A percentile compares a stretch with the other conserved stretches of the same genome.
Evolutionary conservation across 2,888 invertebrate genomes (phyloP).

Genomic region (Clistopyga incitator): DNA sequence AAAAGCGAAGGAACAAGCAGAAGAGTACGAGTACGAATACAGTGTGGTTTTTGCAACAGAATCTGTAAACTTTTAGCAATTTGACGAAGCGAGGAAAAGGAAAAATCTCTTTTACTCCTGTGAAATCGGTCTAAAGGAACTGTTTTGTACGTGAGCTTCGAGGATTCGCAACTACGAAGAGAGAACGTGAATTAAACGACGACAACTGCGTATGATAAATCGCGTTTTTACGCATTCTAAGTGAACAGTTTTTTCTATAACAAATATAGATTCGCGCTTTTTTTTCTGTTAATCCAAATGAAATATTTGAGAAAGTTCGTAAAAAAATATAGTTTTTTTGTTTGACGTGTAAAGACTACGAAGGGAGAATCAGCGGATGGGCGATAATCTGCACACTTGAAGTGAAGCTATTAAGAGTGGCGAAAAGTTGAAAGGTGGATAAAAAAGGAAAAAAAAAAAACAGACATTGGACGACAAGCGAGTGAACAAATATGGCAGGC

Average conservation of each 20-base stretch:
- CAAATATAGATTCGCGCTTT: constrained; percentile 14
- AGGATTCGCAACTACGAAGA: constrained; percentile 26
- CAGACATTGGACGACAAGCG: not conserved
- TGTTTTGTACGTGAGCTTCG: constrained; percentile 64
- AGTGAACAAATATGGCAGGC: not conserved
- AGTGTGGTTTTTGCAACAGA: constrained; percentile 67
- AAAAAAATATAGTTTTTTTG: not conserved
- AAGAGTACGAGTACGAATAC: constrained; percentile 49
- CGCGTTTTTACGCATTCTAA: not conserved
- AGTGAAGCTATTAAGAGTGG: not conserved
- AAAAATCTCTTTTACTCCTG: constrained; percentile 52
- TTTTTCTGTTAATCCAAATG: not conserved
- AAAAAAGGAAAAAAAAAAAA: not conserved
- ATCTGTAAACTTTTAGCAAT: constrained; percentile 59
- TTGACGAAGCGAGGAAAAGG: constrained; percentile 58
- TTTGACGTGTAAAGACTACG: too few relatives aligned
- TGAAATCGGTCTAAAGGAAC: constrained; percentile 62
- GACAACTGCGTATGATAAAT: not conserved
- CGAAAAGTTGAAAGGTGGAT: constrained; percentile 3
- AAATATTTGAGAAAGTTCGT: not conserved
- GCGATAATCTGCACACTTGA: not conserved
- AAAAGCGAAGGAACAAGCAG: constrained; percentile 15
- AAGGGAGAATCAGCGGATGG: not conserved
- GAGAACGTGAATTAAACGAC: not conserved
- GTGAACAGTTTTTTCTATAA: constrained; percentile 48